Evolutionary conservation across 1,140 invertebrate species (phyloP).

Genomic region (Dolichoris vasculosae): DNA sequence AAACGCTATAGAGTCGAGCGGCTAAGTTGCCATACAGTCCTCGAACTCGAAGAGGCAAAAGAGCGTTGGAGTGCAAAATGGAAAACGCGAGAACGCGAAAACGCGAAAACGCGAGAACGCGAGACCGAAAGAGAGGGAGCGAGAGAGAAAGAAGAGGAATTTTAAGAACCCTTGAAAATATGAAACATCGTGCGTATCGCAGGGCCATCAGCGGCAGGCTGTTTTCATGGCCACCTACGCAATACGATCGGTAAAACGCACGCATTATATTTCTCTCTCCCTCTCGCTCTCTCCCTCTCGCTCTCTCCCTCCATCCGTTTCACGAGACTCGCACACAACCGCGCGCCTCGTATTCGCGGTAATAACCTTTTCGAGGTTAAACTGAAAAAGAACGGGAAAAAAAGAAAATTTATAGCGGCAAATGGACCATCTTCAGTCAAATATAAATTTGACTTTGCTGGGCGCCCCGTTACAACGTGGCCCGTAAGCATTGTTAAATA

Average conservation of each 20-base stretch:
- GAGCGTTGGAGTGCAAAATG: slow-evolving; percentile 29
- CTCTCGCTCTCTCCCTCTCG: neutral
- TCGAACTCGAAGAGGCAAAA: slow-evolving; percentile 16
- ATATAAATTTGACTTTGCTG: slow-evolving; percentile 23
- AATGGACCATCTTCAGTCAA: slow-evolving; percentile 36
- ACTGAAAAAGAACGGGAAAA: neutral
- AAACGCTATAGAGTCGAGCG: neutral
- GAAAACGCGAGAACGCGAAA: neutral
- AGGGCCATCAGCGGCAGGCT: slow-evolving; percentile 53
- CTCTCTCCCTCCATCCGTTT: neutral
- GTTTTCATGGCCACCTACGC: slow-evolving; percentile 39
- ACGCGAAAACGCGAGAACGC: neutral
- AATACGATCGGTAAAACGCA: neutral
- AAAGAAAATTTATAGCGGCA: slow-evolving; percentile 40
- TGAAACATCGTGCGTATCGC: slow-evolving; percentile 57
- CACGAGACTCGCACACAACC: neutral
- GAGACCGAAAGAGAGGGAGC: slow-evolving; percentile 35
- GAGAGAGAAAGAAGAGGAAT: slow-evolving; percentile 10
- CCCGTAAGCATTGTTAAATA: neutral
- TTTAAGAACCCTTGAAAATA: slow-evolving; percentile 53
- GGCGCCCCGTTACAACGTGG: neutral
- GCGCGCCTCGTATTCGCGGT: neutral
- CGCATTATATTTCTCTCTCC: neutral
- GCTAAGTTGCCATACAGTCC: neutral
- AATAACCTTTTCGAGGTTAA: slow-evolving; percentile 6